Percentiles rank a stretch among this genome's conserved stretches.
These are phyloP conservation scores for Catalaphyllia jardinei DNA, from an alignment of 64 coral and sea anemone genomes.

Conservation along the genomic window DNA sequence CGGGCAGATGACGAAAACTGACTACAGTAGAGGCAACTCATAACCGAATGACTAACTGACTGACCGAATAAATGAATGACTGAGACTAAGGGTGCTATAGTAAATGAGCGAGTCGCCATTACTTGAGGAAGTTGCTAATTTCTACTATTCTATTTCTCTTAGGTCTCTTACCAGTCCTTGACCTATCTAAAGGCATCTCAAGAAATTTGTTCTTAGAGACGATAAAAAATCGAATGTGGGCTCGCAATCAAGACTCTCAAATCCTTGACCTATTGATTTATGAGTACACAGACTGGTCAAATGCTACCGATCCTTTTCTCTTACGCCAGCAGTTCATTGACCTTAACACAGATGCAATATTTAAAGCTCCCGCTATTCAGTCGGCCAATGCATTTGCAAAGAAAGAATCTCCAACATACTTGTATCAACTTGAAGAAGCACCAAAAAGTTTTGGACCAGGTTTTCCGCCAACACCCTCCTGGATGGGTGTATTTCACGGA, in stretches of 20 bases:
- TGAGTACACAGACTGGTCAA: conserved; percentile 76
- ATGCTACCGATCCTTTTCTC: conserved; percentile 44
- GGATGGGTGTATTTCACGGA: conserved; percentile 17
- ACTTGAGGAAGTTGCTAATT: no score
- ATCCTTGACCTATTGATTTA: conserved; percentile 56
- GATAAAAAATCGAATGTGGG: conserved; percentile 54
- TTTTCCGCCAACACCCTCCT: not conserved
- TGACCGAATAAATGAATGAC: no score
- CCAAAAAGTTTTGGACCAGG: not conserved
- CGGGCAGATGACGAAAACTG: no score
- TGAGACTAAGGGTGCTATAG: no score
- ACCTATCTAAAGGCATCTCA: conserved; percentile 44
- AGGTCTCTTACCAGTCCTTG: conserved; percentile 59
- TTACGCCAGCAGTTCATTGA: conserved; percentile 65
- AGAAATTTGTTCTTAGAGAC: conserved; percentile 11
- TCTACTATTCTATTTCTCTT: not conserved
- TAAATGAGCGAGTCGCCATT: no score
- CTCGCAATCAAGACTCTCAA: conserved; percentile 49
- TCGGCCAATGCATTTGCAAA: conserved; percentile 70
- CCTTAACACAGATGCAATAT: conserved; percentile 55
- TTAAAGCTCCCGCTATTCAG: conserved; percentile 63
- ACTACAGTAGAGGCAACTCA: no score
- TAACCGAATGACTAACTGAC: no score
- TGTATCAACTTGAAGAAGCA: conserved; percentile 41
- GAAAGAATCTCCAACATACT: conserved; percentile 34